Percentiles rank a stretch among this genome's conserved stretches.
Evolutionary conservation across 1,140 invertebrate genomes (phyloP).

Genomic region (Polyergus mexicanus): DNA sequence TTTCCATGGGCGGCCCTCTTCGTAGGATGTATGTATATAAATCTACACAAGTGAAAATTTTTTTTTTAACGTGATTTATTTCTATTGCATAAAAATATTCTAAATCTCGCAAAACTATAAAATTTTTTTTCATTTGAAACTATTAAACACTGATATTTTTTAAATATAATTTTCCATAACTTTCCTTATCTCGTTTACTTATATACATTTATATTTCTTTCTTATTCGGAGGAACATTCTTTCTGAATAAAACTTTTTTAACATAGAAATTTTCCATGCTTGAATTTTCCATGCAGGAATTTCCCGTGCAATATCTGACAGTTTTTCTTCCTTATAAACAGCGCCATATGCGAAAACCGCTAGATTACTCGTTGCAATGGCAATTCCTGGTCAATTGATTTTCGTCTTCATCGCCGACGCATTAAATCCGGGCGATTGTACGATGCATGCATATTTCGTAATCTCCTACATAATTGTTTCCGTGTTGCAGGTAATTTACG

Average conservation of each 20-base stretch:
- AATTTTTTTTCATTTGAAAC: not conserved
- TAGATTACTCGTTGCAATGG: conserved; percentile 94
- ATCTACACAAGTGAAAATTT: not conserved
- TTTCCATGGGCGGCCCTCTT: conserved; percentile 94
- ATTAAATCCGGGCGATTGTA: conserved; percentile 88
- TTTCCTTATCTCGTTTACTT: not conserved
- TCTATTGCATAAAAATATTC: not conserved
- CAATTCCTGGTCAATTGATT: conserved; percentile 96
- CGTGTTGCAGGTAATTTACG: conserved; percentile 87
- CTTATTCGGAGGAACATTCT: not conserved
- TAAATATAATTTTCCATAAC: not conserved
- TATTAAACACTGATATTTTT: too few relatives aligned
- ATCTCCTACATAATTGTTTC: conserved; percentile 90
- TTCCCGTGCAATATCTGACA: conserved; percentile 7
- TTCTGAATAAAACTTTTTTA: not conserved
- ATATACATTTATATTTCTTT: not conserved
- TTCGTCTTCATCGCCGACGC: conserved; percentile 95
- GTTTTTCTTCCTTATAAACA: conserved; percentile 76
- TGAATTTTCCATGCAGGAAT: too few relatives aligned
- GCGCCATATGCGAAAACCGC: conserved; percentile 93
- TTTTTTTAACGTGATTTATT: conserved; percentile 15
- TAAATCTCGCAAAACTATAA: not conserved
- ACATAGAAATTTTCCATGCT: not conserved
- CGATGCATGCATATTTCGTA: conserved; percentile 89
- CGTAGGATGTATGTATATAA: conserved; percentile 89